Conservation (phyloP, 2,888 invertebrate species). For the Conops quadrifasciatus region DNA sequence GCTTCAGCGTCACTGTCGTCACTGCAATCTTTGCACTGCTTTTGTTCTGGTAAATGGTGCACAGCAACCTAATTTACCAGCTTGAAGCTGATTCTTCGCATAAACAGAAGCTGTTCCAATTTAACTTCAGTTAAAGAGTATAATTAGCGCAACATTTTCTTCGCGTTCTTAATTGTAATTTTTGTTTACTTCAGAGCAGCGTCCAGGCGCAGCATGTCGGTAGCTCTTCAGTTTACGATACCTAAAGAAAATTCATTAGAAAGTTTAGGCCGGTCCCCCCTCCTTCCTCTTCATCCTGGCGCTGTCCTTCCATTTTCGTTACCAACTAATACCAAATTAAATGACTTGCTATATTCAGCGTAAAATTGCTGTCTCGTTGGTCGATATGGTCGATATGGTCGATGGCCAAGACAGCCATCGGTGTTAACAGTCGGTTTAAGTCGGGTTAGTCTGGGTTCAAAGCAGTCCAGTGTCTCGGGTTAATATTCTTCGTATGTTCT, state of each 20-base stretch:
- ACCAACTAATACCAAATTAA: slow-evolving; percentile 30
- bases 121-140: slow-evolving; percentile 38
- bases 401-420: neutral
- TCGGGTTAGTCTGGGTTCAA: neutral
- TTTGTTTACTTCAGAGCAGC: slow-evolving; percentile 23
- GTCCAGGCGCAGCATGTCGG: neutral
- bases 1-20: too few relatives aligned
- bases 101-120: slow-evolving; percentile 26
- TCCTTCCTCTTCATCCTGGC: slow-evolving; percentile 8
- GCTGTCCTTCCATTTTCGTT: neutral
- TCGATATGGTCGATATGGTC: slow-evolving; percentile 4
- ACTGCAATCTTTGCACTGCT: too few relatives aligned
- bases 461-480: slow-evolving; percentile 13
- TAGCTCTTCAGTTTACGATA: neutral
- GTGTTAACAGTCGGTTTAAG: too few relatives aligned
- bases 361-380: slow-evolving; percentile 30
- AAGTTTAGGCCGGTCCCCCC: slow-evolving; percentile 35
- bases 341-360: slow-evolving; percentile 35
- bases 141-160: slow-evolving; percentile 43
- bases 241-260: slow-evolving; percentile 36
- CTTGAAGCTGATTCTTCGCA: slow-evolving; percentile 17
- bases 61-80: slow-evolving; percentile 33
- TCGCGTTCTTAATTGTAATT: slow-evolving; percentile 32
- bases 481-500: slow-evolving; percentile 6
- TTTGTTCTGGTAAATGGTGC: slow-evolving; percentile 14